Evolutionary conservation across 2,797 vertebrate genomes (phyloP).

Genomic region (Picus viridis): DNA sequence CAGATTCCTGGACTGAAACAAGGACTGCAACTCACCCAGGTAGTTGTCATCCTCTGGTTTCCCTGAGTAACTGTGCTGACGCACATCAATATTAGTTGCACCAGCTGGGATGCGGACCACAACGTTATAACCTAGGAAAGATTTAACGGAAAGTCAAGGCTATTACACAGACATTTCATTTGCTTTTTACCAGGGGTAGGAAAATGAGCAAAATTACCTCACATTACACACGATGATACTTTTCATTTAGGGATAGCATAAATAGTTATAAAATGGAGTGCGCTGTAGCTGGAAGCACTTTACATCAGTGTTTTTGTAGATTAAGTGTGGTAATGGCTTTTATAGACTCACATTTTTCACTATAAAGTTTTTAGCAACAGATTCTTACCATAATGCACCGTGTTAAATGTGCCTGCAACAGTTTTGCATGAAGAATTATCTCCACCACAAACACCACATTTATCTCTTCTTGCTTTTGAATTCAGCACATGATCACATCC

Average conservation of each 20-base stretch:
- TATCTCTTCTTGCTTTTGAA: conserved; percentile 98
- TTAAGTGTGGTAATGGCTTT: conserved; percentile 37
- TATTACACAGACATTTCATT: neutral
- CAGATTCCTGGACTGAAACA: neutral
- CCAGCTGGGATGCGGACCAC: conserved; percentile 96
- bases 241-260: conserved; percentile 38
- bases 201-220: conserved; percentile 14
- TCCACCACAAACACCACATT: conserved; percentile 97
- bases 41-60: conserved; percentile 99
- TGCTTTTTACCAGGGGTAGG: neutral
- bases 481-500: conserved; percentile 98
- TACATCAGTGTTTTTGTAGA: conserved; percentile 23
- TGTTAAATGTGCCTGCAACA: conserved; percentile 94
- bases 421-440: conserved; percentile 99
- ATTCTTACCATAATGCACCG: conserved; percentile 93
- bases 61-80: conserved; percentile 98
- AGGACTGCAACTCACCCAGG: conserved; percentile 86
- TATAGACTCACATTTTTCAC: conserved; percentile 41
- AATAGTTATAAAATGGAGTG: conserved; percentile 44
- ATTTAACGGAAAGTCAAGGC: conserved; percentile 42
- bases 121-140: conserved; percentile 90
- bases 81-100: conserved; percentile 97
- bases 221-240: conserved; percentile 2
- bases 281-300: conserved; percentile 15
- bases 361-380: conserved; percentile 44